These are phyloP conservation scores for Lepidurus couesii DNA, from an alignment of 1,140 invertebrate genomes.

Conservation along the genomic window DNA sequence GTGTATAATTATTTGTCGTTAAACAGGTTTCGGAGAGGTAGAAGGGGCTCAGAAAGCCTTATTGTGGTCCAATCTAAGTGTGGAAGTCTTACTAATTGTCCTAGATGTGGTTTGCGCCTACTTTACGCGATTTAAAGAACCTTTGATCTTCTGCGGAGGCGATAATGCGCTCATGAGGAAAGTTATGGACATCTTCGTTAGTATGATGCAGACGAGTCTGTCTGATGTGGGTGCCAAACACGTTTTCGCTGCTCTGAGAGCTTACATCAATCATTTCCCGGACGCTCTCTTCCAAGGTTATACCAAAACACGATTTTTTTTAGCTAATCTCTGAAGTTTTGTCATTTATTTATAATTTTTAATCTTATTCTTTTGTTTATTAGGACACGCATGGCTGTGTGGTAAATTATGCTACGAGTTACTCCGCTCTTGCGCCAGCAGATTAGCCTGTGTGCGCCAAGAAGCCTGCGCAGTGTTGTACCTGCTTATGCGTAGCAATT, in stretches of 20 bases:
- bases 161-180: conserved; percentile 71
- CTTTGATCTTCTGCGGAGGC: conserved; percentile 57
- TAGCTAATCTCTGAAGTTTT: neutral
- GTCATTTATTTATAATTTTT: conserved; percentile 44
- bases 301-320: conserved; percentile 25
- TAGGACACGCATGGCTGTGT: conserved; percentile 74
- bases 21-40: conserved; percentile 39
- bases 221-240: conserved; percentile 84
- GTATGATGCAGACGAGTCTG: conserved; percentile 78
- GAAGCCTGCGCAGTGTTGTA: conserved; percentile 86
- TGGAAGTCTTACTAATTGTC: conserved; percentile 80
- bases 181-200: conserved; percentile 75
- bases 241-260: conserved; percentile 79
- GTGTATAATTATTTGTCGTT: conserved; percentile 28
- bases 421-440: conserved; percentile 71
- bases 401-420: conserved; percentile 77
- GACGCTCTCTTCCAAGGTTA: conserved; percentile 70
- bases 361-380: neutral
- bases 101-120: conserved; percentile 80
- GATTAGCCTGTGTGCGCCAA: conserved; percentile 68
- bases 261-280: conserved; percentile 87
- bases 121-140: conserved; percentile 67
- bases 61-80: conserved; percentile 79
- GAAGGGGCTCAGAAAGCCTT: conserved; percentile 53
- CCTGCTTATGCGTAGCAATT: conserved; percentile 86